Evolutionary conservation across 2,888 invertebrate genomes (phyloP).

Genomic region (Synergus gifuensis): DNA sequence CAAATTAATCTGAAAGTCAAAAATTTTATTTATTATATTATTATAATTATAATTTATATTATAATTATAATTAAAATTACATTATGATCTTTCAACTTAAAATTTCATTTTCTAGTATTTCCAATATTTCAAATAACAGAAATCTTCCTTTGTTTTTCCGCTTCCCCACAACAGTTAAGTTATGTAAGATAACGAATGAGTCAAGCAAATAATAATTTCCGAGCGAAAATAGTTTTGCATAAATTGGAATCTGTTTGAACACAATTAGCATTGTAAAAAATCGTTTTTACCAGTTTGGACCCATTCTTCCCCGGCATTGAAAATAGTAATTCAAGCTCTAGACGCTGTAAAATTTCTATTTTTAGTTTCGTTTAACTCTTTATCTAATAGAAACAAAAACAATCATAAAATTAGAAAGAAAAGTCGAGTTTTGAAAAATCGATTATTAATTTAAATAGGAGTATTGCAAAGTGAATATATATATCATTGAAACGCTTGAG

Average conservation of each 20-base stretch:
- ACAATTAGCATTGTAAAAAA: too few species aligned
- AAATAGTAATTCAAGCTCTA: too few species aligned
- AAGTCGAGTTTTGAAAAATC: background rate
- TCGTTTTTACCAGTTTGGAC: too few species aligned
- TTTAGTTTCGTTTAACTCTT: too few species aligned
- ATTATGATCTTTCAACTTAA: background rate
- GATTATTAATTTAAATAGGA: background rate
- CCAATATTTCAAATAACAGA: background rate
- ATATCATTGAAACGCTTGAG: background rate
- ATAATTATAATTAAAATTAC: too few species aligned
- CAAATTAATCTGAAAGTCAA: too few species aligned
- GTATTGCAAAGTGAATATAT: background rate
- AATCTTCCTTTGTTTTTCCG: background rate
- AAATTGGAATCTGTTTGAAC: background rate
- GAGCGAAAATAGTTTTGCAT: constrained; percentile 5
- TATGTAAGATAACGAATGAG: background rate
- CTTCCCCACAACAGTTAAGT: background rate
- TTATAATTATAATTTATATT: too few species aligned
- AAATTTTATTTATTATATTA: too few species aligned
- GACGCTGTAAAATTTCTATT: too few species aligned
- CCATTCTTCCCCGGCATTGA: too few species aligned
- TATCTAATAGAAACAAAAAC: too few species aligned
- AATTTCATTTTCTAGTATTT: background rate
- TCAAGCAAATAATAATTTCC: constrained; percentile 13
- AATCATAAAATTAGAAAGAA: background rate